A percentile compares a stretch with the other conserved stretches of the same genome.
These are phyloP conservation scores for Pitta sordida DNA, from an alignment of 2,113 vertebrate species.

Conservation along the genomic window DNA sequence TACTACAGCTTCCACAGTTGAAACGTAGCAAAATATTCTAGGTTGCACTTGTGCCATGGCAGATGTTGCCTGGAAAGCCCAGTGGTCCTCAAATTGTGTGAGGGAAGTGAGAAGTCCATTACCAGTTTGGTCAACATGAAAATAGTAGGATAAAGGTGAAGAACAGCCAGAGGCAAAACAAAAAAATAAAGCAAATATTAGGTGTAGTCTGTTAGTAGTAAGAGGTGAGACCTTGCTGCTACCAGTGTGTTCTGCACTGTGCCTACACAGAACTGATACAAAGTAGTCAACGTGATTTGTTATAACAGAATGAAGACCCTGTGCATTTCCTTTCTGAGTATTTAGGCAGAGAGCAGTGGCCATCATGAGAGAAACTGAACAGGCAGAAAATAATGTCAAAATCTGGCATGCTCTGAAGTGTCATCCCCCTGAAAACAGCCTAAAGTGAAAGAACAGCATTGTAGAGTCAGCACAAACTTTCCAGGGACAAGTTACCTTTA, in stretches of 20 bases:
- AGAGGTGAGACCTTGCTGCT: not conserved
- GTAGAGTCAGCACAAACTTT: not conserved
- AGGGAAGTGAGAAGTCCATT: not conserved
- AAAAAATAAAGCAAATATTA: not conserved
- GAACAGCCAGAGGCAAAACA: not conserved
- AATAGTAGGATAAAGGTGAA: not conserved
- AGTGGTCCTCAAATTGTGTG: rapidly evolving
- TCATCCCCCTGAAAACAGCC: not conserved
- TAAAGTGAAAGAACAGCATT: not conserved
- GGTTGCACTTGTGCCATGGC: not conserved
- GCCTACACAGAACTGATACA: not conserved
- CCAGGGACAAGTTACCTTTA: not conserved
- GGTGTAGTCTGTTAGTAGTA: not conserved
- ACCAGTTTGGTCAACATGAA: not conserved
- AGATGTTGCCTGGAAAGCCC: not conserved
- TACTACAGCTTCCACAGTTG: not conserved
- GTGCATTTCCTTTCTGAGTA: not conserved
- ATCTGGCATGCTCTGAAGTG: not conserved
- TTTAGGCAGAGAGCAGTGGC: not conserved
- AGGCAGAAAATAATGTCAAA: not conserved
- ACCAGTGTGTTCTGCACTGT: not conserved
- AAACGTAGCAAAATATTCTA: not conserved
- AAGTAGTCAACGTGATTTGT: rapidly evolving
- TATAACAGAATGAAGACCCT: not conserved
- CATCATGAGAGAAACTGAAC: not conserved